These are phyloP conservation scores for Ptychoptera albimana DNA, from an alignment of 2,888 invertebrate genomes.

Conservation along the genomic window DNA sequence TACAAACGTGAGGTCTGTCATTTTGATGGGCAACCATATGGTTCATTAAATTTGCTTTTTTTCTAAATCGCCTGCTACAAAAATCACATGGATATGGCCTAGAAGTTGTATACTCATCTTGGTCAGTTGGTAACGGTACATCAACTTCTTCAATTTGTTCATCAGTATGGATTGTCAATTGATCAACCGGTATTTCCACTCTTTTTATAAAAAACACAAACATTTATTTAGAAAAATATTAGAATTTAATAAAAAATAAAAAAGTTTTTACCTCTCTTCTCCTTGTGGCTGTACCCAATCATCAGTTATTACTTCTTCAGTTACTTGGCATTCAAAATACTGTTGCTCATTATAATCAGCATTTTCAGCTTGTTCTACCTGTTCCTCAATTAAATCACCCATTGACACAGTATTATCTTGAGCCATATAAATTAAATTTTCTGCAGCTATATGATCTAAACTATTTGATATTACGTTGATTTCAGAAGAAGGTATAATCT, in stretches of 20 bases:
- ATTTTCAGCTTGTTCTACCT: conserved; percentile 15
- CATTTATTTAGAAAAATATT: neutral
- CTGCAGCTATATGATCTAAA: conserved; percentile 44
- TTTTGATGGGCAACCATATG: conserved; percentile 80
- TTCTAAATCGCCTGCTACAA: conserved; percentile 67
- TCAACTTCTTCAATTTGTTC: conserved; percentile 46
- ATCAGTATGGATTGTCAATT: conserved; percentile 33
- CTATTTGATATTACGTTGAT: conserved; percentile 12
- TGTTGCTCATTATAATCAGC: conserved; percentile 16
- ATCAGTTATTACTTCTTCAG: conserved; percentile 68
- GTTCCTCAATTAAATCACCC: conserved; percentile 20
- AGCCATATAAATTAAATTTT: conserved; percentile 43
- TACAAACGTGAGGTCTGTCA: conserved; percentile 67
- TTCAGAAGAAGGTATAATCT: conserved; percentile 10
- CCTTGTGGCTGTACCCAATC: conserved; percentile 61
- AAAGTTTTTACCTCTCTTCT: conserved; percentile 42
- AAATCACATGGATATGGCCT: conserved; percentile 77
- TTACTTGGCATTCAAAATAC: conserved; percentile 44
- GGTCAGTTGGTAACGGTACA: conserved; percentile 66
- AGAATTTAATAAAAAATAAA: neutral
- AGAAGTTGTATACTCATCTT: conserved; percentile 47
- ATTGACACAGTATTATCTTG: conserved; percentile 34
- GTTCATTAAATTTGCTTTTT: conserved; percentile 69
- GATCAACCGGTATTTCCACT: conserved; percentile 50
- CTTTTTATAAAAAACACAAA: conserved; percentile 23